Conservation (phyloP, 2,888 invertebrate species). For the Plagodis pulveraria region DNA sequence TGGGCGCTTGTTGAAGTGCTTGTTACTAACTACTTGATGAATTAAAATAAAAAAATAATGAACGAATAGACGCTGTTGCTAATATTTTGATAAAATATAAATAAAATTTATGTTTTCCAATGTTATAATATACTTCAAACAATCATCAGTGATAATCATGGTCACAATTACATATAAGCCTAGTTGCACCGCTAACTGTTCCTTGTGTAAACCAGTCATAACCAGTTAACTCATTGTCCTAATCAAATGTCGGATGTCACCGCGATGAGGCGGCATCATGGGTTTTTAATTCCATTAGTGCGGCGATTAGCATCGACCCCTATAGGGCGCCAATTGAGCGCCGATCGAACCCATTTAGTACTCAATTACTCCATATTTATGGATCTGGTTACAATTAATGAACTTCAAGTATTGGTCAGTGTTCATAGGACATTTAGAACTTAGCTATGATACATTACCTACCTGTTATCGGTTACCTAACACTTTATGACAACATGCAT, state of each 20-base stretch:
- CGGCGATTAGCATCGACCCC: slow-evolving; percentile 53
- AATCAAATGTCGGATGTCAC: slow-evolving; percentile 31
- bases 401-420: neutral
- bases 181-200: slow-evolving; percentile 1
- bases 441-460: neutral
- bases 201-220: slow-evolving; percentile 17
- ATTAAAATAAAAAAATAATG: too few species aligned
- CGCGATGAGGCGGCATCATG: slow-evolving; percentile 44
- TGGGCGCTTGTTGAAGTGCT: too few species aligned
- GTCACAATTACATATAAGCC: neutral
- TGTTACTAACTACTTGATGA: too few species aligned
- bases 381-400: slow-evolving; percentile 4
- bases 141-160: too few species aligned
- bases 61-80: too few species aligned
- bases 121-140: too few species aligned
- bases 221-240: slow-evolving; percentile 12
- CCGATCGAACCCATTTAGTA: slow-evolving; percentile 32
- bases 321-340: slow-evolving; percentile 43
- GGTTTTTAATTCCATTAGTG: slow-evolving; percentile 61
- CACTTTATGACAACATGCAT: too few species aligned
- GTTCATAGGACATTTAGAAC: neutral
- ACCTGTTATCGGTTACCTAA: too few species aligned
- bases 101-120: too few species aligned
- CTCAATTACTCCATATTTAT: slow-evolving; percentile 29
- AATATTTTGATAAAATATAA: too few species aligned